Base-by-base conservation (phyloP, 2,797 vertebrate species). In the Sebastes kiyomatsui region DNA sequence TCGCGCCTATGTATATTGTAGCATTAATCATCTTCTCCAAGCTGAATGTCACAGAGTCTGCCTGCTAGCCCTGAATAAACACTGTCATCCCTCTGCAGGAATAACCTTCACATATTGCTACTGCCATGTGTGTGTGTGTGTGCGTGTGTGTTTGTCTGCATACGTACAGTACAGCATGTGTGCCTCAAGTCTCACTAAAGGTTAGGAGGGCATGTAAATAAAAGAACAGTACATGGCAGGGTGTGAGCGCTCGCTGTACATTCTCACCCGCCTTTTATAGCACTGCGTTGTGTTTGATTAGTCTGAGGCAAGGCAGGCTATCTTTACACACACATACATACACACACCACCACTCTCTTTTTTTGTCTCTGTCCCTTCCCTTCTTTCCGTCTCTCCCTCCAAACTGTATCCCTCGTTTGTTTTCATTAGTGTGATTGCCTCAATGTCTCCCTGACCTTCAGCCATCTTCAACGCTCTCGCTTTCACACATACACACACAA, bases 341-440 rank as follows among this genome's bases (percentile, higher is more conserved):
- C 54, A 27, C 32, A 55, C 78, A 67, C 68, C 7, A 6, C 28
- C 28, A 30, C 28, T 30, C 72, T 65, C 42, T 81, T 65, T 61
- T 87, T 88, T 69, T 61, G 23, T 83, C 59, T 86, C 67, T 49
- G 10, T 85, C 77, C 65, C 80, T 83, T 76, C 55, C 75, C 69
- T 60, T 82, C 60, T 82, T 82, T 73, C 78, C 72, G 28, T 78
- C 79, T 78, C 82, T 90, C 67, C 77, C 78, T 89, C 86, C 58
- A 42, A 84, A 84, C 83, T 88, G 82, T 86, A 86, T 92, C 89
- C 89, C 94, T 95, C 95, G 90, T 96, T 96, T 96, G 94, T 96
- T 96, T 96, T 96, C 95, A 96, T 96, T 96, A 96, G 92, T 74
- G 89, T 96, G 95, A 96, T 96, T 95, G 94, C 92, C 90, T 94